These are phyloP conservation scores for Microctonus aethiopoides DNA, from an alignment of 2,888 invertebrate species.

Conservation along the genomic window DNA sequence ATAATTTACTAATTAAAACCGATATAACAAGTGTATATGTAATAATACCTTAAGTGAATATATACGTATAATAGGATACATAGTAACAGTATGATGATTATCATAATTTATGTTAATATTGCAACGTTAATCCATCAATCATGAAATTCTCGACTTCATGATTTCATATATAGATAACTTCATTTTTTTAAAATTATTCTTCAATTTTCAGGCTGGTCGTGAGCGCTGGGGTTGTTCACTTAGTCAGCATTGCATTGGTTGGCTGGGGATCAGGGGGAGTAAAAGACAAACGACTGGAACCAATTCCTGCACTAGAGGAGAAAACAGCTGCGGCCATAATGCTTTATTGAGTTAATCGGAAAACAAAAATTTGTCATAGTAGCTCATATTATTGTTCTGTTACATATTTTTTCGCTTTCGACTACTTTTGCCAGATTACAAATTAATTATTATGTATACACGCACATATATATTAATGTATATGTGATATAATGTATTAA, in stretches of 20 bases:
- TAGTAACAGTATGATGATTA: too few relatives aligned
- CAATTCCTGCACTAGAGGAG: constrained; percentile 78
- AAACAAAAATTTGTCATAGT: background rate
- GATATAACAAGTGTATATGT: too few relatives aligned
- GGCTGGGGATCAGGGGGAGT: constrained; percentile 78
- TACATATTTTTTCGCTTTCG: background rate
- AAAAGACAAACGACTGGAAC: constrained; percentile 71
- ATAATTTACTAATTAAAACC: too few relatives aligned
- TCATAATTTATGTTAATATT: too few relatives aligned
- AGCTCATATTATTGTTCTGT: background rate
- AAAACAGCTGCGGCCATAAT: constrained; percentile 87
- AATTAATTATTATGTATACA: background rate
- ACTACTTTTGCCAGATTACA: too few relatives aligned
- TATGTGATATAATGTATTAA: background rate
- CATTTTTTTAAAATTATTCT: background rate
- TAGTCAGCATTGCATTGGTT: constrained; percentile 80
- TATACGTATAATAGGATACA: too few relatives aligned
- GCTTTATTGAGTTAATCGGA: constrained; percentile 73
- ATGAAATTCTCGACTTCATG: too few relatives aligned
- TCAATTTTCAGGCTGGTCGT: constrained; percentile 75
- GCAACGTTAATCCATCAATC: too few relatives aligned
- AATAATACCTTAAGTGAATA: too few relatives aligned
- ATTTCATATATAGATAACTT: too few relatives aligned
- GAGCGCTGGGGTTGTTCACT: constrained; percentile 76
- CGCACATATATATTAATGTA: background rate